phyloP scores from a whole-genome alignment of 2,113 vertebrate species.

The Semicossyphus pulcher region DNA sequence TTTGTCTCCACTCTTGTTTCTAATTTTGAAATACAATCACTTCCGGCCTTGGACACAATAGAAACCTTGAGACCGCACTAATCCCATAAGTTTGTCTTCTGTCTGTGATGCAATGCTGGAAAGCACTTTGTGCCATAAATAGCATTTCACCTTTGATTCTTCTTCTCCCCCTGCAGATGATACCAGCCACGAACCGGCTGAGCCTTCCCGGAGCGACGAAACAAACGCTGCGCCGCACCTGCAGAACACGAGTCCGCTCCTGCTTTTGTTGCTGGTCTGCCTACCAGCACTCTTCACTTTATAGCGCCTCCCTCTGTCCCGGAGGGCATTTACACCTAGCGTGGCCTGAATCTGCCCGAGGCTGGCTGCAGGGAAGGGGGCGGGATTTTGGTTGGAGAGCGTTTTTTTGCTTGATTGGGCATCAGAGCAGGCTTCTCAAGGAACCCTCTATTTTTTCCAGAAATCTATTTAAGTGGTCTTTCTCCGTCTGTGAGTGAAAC shows the following conservation, averaged over 20 bases:
- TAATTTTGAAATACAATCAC: too few species aligned
- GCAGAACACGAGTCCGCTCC: constrained; percentile 87
- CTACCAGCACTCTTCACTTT: constrained; percentile 92
- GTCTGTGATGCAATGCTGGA: background rate
- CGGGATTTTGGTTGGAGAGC: constrained; percentile 56
- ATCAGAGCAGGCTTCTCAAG: constrained; percentile 86
- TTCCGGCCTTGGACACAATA: too few species aligned
- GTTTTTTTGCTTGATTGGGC: constrained; percentile 66
- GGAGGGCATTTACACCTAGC: constrained; percentile 83
- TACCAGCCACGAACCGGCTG: constrained; percentile 95
- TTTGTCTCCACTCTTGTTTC: too few species aligned
- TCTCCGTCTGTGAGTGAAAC: constrained; percentile 81
- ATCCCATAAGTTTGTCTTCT: too few species aligned
- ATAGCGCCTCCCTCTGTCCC: constrained; percentile 92
- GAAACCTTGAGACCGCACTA: too few species aligned
- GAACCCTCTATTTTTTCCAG: constrained; percentile 88
- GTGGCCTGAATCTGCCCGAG: constrained; percentile 80
- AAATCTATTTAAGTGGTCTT: constrained; percentile 94
- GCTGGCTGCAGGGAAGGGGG: constrained; percentile 71
- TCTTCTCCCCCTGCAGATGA: constrained; percentile 84
- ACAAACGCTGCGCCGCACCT: constrained; percentile 85
- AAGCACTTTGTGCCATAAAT: background rate
- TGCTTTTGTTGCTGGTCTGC: constrained; percentile 89
- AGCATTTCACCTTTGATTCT: constrained; percentile 1
- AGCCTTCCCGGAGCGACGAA: constrained; percentile 94